phyloP scores from a whole-genome alignment of 2,888 invertebrate species.

The Pachliopta kotzebuea region DNA sequence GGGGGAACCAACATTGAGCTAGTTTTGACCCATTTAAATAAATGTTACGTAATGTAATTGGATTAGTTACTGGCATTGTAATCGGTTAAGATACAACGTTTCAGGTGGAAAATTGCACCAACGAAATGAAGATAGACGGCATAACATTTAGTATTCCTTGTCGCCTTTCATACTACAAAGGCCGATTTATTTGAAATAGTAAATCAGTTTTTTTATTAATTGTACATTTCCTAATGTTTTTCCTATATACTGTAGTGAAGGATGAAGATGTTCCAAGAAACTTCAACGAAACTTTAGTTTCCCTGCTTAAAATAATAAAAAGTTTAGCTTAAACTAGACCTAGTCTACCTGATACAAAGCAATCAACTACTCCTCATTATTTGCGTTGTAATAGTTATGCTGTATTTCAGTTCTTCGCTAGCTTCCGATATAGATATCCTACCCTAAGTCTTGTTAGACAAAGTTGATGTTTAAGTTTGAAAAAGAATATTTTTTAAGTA shows the following conservation, averaged over 20 bases:
- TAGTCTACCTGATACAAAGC: not conserved
- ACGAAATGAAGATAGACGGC: not conserved
- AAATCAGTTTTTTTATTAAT: not conserved
- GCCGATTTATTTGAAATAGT: not conserved
- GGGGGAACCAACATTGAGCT: not conserved
- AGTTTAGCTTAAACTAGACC: not conserved
- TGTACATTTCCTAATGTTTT: not conserved
- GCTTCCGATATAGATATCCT: not conserved
- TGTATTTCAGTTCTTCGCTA: too few relatives aligned
- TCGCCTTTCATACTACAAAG: not conserved
- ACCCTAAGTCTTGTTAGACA: not conserved
- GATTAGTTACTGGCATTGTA: conserved; percentile 15
- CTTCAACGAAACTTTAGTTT: too few relatives aligned
- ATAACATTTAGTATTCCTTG: not conserved
- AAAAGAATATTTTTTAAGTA: not conserved
- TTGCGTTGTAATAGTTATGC: not conserved
- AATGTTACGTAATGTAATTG: conserved; percentile 11
- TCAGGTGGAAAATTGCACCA: conserved; percentile 5
- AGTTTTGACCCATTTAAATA: conserved; percentile 17
- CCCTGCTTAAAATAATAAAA: not conserved
- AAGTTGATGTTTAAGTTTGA: not conserved
- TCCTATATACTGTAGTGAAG: too few relatives aligned
- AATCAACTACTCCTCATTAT: not conserved
- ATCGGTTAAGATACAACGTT: conserved; percentile 8
- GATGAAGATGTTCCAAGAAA: too few relatives aligned